Base-by-base conservation (phyloP, 2,113 vertebrate species). In the Melospiza melodia region DNA sequence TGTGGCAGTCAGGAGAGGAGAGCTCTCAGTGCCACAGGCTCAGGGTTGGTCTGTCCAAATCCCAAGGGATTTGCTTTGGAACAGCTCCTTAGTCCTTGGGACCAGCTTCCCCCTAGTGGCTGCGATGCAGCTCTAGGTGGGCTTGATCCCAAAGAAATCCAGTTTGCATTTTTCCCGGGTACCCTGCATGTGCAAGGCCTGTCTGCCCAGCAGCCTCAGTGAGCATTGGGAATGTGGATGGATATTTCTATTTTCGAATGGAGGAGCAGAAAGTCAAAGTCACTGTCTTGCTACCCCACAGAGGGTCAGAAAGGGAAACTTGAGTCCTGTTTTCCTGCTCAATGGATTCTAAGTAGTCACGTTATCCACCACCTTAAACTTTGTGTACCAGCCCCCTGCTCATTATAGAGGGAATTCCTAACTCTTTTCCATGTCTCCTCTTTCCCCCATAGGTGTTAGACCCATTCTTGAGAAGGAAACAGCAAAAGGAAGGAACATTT, bases 161-260 rank as follows among this genome's bases (percentile, higher is more conserved):
- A 33, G 0, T 43, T 48, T 39, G 48, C 11, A 3, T n/a, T 46
- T 86, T 87, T 23, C 46, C 63, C 12, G 11, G 4, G 27, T 15
- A 2, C 14, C 44, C 73, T 9, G 20, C 22, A 2, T 2, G 17
- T 27, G 21, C 0, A 0, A 54, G 28, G 15, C 39, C 59, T 71
- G 55, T 39, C 31, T 82, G 66, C 52, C 22, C 41, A 31, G 43
- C 51, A 44, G 25, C 30, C 39, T 46, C n/a, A 6, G 5, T 4
- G 35, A 48, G 15, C 28, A 11, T 2, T 49, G 24, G 62, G 35
- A 67, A 65, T 31, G 28, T 51, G 30, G 49, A 12, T 43, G 6
- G 25, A 25, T 25, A 25, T 66, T 84, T 52, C 21, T 33, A 1
- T 23, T 78, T 87, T 11, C 21, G 31, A 30, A 43, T 62, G 33